Conservation (phyloP, 2,888 invertebrate species). For the Heptascelio sp. region DNA sequence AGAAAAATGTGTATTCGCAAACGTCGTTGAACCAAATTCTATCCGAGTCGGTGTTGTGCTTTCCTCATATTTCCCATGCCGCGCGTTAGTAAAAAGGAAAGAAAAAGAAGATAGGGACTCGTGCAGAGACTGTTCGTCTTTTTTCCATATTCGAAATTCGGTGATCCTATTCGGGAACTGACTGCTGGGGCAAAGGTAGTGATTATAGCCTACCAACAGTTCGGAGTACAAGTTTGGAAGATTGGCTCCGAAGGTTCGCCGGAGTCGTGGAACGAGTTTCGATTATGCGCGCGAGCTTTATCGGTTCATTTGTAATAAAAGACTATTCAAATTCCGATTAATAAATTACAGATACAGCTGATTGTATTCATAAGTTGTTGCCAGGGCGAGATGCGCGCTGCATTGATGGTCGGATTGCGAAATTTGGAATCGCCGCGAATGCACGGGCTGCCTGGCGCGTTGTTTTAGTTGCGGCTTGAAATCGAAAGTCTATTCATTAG, state of each 20-base stretch:
- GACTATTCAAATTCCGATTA: constrained; percentile 53
- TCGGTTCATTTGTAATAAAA: constrained; percentile 56
- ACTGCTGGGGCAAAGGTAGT: too few species aligned
- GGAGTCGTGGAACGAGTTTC: constrained; percentile 45
- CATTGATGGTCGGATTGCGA: constrained; percentile 24
- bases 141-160: too few species aligned
- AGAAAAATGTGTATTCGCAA: too few species aligned
- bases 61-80: too few species aligned
- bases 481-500: constrained; percentile 55
- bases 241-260: constrained; percentile 23
- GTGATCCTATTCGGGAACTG: too few species aligned
- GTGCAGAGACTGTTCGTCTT: too few species aligned
- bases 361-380: constrained; percentile 53
- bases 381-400: constrained; percentile 16
- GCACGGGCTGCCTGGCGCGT: not conserved
- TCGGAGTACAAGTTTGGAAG: too few species aligned
- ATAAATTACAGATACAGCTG: constrained; percentile 52
- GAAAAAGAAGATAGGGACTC: too few species aligned
- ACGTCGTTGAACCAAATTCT: too few species aligned
- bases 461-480: constrained; percentile 35
- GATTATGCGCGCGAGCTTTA: constrained; percentile 46
- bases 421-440: constrained; percentile 11
- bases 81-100: too few species aligned
- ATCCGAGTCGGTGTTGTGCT: too few species aligned
- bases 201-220: too few species aligned